Base-by-base conservation (phyloP, 2,113 vertebrate genomes). In the Thamnaconus septentrionalis region DNA sequence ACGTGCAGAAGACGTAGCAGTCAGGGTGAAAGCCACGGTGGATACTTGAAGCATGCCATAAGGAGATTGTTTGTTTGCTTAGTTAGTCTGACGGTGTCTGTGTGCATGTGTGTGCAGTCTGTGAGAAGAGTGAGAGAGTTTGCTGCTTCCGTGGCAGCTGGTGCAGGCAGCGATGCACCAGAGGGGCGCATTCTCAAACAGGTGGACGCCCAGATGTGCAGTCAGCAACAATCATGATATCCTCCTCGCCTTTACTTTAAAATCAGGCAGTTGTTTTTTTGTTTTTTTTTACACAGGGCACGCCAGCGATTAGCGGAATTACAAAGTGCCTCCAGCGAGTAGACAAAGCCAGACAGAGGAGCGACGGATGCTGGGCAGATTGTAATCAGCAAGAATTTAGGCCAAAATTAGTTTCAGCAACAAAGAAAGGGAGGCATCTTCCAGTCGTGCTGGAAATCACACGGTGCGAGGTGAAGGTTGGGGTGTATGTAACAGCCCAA, bases 151-250 rank as follows among this genome's bases (percentile, higher is more conserved):
- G 6, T 3, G 50, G 64, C 31, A 12, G 45, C 50, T 59, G 65
- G 54, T 5, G 52, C 59, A 59, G 47, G 11, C 53, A 47, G 46
- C 43, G 52, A 56, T 68, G 66, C 66, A 64, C 57, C 49, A 53
- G 71, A 66, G 60, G 76, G 73, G 76, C 74, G 77, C 55, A 70
- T 72, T 74, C 61, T 70, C 81, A 75, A 57, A 71, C 58, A 64
- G 64, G 57, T 31, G 18, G 18, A 31, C 18, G 18, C 2, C 18
- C 18, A 31, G 18, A 31, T 31, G 18, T 31, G 18, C 18, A 31
- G 64, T 77, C 67, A 81, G 56, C 57, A 60, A 55, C 58, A 75
- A 66, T 72, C 59, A 49, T 7, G 61, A 71, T 71, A 61, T 64
- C 31, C 64, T 69, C 51, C 42, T 4, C 18, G 46, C 42, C 39